Evolutionary conservation across 2,113 vertebrate genomes (phyloP), one percentile per base, ranked within the genome.

Genomic region (Columbina picui): DNA sequence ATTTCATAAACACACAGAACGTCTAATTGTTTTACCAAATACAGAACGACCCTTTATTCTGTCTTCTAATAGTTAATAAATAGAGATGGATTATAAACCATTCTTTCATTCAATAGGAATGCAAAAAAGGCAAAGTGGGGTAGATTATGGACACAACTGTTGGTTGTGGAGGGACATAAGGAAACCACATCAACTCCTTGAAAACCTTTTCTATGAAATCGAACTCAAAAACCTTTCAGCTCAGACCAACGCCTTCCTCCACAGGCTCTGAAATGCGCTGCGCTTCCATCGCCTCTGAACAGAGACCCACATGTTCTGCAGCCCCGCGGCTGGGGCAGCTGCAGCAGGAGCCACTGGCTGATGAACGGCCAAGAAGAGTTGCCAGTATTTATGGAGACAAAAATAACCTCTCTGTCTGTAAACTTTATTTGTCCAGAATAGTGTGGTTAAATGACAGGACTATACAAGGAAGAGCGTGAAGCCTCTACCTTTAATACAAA

Each of bases 261-360:
- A 41, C 8, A 39, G 39, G 19, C 34, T 9, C 1, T 39, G 76
- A 70, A 82, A 67, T 21, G 10, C 17, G 27, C 0, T 10, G 49
- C 1, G 0, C 23, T 80, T 34, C 45, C 27, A 9, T 19, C 30
- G 15, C 8, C 45, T 65, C 68, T 86, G 43, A 34, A 67, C 26
- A 80, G 26, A 91, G 19, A 41, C 0, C 3, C 0, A 0, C 9
- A 1, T 20, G 56, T 60, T 75, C 56, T 18, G 43, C 43, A 43
- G 17, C 18, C 4, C 43, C 3, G 43, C 43, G 17, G 17, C 43
- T 43, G 43, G 43, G 17, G 43, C 43, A 19, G 43, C 43, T 45
- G 49, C 27, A 5, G n/a, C 27, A 43, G 50, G 43, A 52, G 2
- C 70, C 23, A 16, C 2, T 52, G 64, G 6, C 63, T 64, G 23